A percentile compares a stretch with the other conserved stretches of the same genome.
These are phyloP conservation scores for Netelia fuscicornis DNA, from an alignment of 2,888 invertebrate species.

Conservation along the genomic window DNA sequence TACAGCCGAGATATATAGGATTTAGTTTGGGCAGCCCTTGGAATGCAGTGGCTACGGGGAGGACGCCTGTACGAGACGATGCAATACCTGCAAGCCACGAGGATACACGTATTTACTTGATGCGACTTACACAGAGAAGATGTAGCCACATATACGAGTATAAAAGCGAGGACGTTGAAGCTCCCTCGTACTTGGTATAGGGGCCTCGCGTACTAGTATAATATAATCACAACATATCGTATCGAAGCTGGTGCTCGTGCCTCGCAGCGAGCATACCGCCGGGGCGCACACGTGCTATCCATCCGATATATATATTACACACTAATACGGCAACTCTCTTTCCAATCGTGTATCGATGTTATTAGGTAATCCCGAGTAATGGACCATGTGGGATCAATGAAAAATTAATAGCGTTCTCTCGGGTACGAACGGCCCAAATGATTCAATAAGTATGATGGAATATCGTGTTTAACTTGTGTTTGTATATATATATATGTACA, in stretches of 20 bases:
- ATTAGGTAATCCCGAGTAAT: slow-evolving; percentile 56
- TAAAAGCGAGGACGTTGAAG: slow-evolving; percentile 25
- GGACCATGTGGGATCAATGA: slow-evolving; percentile 22
- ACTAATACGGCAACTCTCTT: slow-evolving; percentile 49
- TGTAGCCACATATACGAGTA: background rate
- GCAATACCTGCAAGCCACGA: slow-evolving; percentile 54
- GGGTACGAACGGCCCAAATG: slow-evolving; percentile 41
- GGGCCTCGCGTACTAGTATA: slow-evolving; percentile 42
- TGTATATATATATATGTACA: background rate
- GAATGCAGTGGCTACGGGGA: slow-evolving; percentile 79
- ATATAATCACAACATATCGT: slow-evolving; percentile 47
- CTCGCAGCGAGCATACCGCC: background rate
- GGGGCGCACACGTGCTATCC: background rate
- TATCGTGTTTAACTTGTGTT: slow-evolving; percentile 18
- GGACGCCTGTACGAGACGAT: slow-evolving; percentile 59
- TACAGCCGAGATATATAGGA: slow-evolving; percentile 73
- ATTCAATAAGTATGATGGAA: slow-evolving; percentile 62
- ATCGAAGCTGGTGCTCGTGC: background rate
- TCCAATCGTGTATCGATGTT: slow-evolving; percentile 38
- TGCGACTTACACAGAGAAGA: background rate
- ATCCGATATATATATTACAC: slow-evolving; percentile 11
- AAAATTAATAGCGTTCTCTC: slow-evolving; percentile 43
- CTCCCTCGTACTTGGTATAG: slow-evolving; percentile 39
- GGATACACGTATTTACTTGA: slow-evolving; percentile 30
- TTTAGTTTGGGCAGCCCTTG: slow-evolving; percentile 81